Conservation (phyloP, 2,888 invertebrate species). For the Parnassius glacialis region DNA sequence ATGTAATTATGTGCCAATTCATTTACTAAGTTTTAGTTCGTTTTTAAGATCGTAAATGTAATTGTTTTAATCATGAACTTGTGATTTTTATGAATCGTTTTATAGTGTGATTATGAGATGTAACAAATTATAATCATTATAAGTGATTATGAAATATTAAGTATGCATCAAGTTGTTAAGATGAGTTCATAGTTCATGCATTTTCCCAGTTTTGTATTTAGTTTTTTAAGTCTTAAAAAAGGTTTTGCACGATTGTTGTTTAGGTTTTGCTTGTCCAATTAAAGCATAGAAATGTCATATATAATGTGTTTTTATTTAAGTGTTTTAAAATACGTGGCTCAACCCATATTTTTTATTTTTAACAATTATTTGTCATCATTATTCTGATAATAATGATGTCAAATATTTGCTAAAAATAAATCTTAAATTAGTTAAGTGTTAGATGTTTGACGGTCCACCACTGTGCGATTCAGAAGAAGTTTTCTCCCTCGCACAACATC, state of each 20-base stretch:
- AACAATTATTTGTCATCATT: too few relatives aligned
- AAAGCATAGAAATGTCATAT: conserved; percentile 42
- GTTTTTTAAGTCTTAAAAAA: conserved; percentile 43
- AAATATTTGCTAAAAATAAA: too few relatives aligned
- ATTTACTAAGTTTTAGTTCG: conserved; percentile 45
- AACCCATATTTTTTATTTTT: too few relatives aligned
- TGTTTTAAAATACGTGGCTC: too few relatives aligned
- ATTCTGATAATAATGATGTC: too few relatives aligned
- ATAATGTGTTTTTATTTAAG: conserved; percentile 6
- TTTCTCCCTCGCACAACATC: too few relatives aligned
- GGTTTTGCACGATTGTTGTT: conserved; percentile 61
- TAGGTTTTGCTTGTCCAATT: conserved; percentile 65
- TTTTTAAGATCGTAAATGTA: conserved; percentile 43
- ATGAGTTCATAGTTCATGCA: conserved; percentile 42
- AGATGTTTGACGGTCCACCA: too few relatives aligned
- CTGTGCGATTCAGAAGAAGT: too few relatives aligned
- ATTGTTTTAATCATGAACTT: conserved; percentile 76
- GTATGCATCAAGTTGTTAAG: conserved; percentile 31
- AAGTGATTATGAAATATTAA: conserved; percentile 56
- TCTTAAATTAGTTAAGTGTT: too few relatives aligned
- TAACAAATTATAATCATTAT: conserved; percentile 45
- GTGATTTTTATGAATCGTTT: conserved; percentile 64
- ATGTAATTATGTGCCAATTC: conserved; percentile 65
- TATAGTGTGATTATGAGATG: conserved; percentile 70
- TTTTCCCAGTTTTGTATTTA: conserved; percentile 45